Percentiles rank a stretch among this genome's conserved stretches.
phyloP scores from a whole-genome alignment of 2,797 vertebrate species.

The Pangasius djambal region DNA sequence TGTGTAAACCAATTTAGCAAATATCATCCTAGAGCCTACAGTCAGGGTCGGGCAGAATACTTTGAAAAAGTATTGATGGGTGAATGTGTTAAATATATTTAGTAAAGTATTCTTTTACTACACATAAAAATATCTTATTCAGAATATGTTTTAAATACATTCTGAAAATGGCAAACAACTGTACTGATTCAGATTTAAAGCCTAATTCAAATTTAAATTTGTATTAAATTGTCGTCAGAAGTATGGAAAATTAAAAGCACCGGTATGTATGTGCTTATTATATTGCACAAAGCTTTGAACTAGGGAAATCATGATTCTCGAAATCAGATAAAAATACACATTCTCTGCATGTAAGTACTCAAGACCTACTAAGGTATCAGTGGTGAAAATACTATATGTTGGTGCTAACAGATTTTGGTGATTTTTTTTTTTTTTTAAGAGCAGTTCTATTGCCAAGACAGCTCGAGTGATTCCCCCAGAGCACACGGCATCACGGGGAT shows the following conservation, averaged over 20 bases:
- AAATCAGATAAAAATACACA: not conserved
- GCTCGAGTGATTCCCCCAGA: constrained; percentile 26
- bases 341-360: not conserved
- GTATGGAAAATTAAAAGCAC: not conserved
- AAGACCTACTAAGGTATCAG: not conserved
- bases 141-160: not conserved
- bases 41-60: not conserved
- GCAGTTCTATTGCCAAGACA: constrained; percentile 43
- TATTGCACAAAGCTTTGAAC: not conserved
- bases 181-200: not conserved
- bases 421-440: not conserved
- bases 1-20: not conserved
- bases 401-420: not conserved
- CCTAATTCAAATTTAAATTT: not conserved
- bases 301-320: not conserved
- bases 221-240: not conserved
- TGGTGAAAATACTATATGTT: not conserved
- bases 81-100: not conserved
- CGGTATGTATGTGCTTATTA: not conserved
- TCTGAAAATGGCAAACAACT: not conserved
- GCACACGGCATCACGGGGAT: constrained; percentile 31
- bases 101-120: not conserved
- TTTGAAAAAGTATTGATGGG: not conserved
- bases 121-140: not conserved
- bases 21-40: not conserved